Evolutionary conservation across 2,797 vertebrate species (phyloP).

Genomic region (Syngnathus acus): DNA sequence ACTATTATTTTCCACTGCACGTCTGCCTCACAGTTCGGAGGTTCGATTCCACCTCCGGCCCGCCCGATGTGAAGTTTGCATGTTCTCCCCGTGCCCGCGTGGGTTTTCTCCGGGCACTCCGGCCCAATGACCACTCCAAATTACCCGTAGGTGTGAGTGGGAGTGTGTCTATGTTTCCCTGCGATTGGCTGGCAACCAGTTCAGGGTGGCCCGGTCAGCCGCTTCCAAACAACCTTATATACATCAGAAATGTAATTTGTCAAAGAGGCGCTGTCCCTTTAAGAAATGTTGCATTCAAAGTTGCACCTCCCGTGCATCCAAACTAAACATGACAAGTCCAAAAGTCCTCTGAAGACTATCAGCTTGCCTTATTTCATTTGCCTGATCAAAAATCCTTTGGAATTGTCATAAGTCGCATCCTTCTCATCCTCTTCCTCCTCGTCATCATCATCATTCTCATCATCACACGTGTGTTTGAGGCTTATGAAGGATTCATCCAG

Average conservation of each 20-base stretch:
- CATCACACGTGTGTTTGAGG: conserved; percentile 5
- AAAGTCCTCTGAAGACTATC: background rate
- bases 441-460: background rate
- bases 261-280: background rate
- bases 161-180: too few species aligned
- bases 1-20: too few species aligned
- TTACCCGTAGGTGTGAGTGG: too few species aligned
- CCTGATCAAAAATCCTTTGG: conserved; percentile 5
- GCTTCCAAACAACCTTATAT: background rate
- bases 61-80: too few species aligned
- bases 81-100: too few species aligned
- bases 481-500: background rate
- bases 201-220: too few species aligned
- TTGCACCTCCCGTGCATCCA: background rate
- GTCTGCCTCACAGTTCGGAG: too few species aligned
- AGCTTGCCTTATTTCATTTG: conserved; percentile 1
- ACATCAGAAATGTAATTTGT: background rate
- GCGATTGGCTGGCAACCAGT: too few species aligned
- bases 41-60: too few species aligned
- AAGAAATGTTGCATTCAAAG: conserved; percentile 1
- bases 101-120: too few species aligned
- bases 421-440: background rate
- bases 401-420: background rate
- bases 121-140: too few species aligned
- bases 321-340: conserved; percentile 5